Conservation (phyloP, 1,140 invertebrate species). For the Arctopsyche grandis region DNA sequence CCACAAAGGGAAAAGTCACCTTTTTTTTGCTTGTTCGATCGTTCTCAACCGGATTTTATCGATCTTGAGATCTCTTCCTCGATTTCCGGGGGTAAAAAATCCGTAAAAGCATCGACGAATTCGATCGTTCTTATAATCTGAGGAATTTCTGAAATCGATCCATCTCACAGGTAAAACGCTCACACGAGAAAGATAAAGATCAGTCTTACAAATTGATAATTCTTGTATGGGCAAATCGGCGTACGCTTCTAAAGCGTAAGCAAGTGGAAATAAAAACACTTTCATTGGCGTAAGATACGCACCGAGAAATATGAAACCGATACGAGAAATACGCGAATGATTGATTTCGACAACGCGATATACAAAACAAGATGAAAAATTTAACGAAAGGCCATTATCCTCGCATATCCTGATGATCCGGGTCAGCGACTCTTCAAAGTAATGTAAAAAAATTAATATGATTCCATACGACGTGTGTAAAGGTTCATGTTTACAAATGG, state of each 20-base stretch:
- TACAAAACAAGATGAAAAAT: background rate
- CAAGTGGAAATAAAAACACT: background rate
- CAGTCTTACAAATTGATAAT: slow-evolving; percentile 37
- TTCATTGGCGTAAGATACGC: background rate
- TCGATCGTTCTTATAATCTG: no score
- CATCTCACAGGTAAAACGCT: background rate
- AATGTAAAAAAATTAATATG: no score
- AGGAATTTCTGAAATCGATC: background rate
- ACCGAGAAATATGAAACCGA: background rate
- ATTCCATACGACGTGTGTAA: no score
- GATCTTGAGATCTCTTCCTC: background rate
- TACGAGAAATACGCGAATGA: background rate
- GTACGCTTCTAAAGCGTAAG: slow-evolving; percentile 2
- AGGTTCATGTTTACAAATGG: no score
- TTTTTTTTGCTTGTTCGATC: background rate
- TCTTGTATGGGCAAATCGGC: slow-evolving; percentile 23
- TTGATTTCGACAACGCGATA: background rate
- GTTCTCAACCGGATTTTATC: background rate
- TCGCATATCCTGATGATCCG: background rate
- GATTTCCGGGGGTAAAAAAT: background rate
- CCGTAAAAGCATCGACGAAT: background rate
- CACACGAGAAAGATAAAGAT: background rate
- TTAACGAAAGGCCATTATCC: background rate
- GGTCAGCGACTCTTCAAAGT: background rate
- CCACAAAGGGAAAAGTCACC: background rate